Conservation (phyloP, 2,888 invertebrate species). For the Zootermopsis nevadensis region DNA sequence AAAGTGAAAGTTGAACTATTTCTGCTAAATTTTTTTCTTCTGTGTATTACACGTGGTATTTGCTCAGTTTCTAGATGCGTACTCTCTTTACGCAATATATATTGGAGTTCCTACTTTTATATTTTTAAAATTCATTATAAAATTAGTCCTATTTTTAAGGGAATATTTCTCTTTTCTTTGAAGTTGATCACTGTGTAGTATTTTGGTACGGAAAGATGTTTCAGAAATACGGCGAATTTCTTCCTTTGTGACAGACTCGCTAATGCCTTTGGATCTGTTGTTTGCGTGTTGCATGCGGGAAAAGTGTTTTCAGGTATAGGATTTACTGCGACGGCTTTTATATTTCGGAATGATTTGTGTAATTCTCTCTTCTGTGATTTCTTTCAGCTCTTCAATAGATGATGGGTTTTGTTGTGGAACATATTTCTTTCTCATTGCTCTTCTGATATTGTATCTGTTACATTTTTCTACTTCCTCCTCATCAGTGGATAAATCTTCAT, state of each 20-base stretch:
- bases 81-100: not conserved
- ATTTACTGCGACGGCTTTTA: not conserved
- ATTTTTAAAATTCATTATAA: not conserved
- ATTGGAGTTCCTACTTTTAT: not conserved
- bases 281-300: not conserved
- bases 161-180: not conserved
- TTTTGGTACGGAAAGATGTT: not conserved
- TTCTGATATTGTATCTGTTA: conserved; percentile 28
- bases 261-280: too few species aligned
- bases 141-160: not conserved
- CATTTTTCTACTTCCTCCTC: conserved; percentile 24
- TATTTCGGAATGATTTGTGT: conserved; percentile 24
- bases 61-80: too few species aligned
- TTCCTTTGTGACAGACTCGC: not conserved
- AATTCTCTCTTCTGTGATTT: conserved; percentile 31
- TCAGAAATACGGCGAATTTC: not conserved
- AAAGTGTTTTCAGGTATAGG: not conserved
- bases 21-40: not conserved
- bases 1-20: too few species aligned
- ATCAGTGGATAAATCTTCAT: conserved; percentile 15
- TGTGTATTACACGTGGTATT: not conserved
- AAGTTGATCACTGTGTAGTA: not conserved
- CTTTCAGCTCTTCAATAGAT: conserved; percentile 34
- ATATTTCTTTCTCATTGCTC: conserved; percentile 22
- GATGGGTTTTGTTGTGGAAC: conserved; percentile 36